phyloP scores from a whole-genome alignment of 2,113 vertebrate genomes.

The Macrotis lagotis region DNA sequence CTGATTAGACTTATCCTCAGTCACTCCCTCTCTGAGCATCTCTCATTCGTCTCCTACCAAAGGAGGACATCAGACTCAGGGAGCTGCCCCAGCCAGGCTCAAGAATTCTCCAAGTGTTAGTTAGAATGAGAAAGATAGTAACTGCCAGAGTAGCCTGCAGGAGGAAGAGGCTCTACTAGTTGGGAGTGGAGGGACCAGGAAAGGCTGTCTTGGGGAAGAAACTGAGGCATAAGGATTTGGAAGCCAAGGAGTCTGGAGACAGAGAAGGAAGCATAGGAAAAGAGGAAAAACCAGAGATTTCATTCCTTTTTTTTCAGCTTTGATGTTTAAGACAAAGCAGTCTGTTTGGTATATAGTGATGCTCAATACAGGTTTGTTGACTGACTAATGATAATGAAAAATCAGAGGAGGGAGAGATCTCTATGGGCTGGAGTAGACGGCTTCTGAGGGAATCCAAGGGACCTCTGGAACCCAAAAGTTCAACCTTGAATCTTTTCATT shows the following conservation, averaged over 20 bases:
- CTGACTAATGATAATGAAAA: background rate
- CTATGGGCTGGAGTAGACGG: background rate
- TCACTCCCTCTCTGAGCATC: background rate
- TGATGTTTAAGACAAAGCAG: background rate
- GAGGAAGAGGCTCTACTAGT: background rate
- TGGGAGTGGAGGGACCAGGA: background rate
- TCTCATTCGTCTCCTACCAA: background rate
- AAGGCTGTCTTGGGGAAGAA: background rate
- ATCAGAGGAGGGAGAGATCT: background rate
- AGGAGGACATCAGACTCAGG: background rate
- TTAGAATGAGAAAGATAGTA: background rate
- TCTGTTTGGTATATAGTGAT: background rate
- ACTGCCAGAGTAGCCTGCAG: background rate
- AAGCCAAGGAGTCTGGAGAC: background rate
- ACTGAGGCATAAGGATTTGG: background rate
- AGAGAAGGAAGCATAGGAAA: background rate
- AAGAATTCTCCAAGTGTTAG: background rate
- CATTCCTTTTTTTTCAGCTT: background rate
- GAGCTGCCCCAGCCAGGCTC: background rate
- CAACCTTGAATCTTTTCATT: background rate
- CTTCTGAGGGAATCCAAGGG: background rate
- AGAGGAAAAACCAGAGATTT: background rate
- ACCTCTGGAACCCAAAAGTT: background rate
- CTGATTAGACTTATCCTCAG: background rate
- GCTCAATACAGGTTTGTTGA: background rate